Evolutionary conservation across 2,888 invertebrate genomes (phyloP), one percentile per base, ranked within the genome.

Genomic region (Alcis repandata): DNA sequence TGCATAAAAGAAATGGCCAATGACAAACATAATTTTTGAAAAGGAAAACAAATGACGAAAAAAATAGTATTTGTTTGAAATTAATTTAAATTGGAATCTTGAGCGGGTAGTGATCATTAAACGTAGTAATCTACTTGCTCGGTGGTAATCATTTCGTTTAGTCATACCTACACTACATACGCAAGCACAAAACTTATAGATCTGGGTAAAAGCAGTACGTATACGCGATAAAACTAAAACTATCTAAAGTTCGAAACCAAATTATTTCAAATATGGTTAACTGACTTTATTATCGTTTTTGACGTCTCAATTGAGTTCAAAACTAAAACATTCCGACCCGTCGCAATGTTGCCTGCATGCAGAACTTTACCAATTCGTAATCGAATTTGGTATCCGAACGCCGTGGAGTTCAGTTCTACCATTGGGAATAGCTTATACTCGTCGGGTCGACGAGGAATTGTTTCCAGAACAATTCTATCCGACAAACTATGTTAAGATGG

Each of bases 401-500:
- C 60, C 52, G 41, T 56, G 27, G 41, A 58, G 27, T 6, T 2
- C 27, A 27, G 53, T 52, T 61, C 53, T 48, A 36, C 62, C 63
- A 49, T 45, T 20, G 63, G 52, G 57, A 59, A 67, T 67, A 64
- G 54, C 52, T 68, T 49, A 59, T 59, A 67, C 32, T 60, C 27
- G 54, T 27, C 36, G 45, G 59, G 61, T 48, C 58, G 49, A 63
- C 59, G 56, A 63, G 54, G 63, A 63, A 65, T 72, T 72, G 68
- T 68, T 70, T 59, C 45, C 19, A 57, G 43, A 56, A 45, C 57
- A 61, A 67, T 56, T 51, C 63, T 63, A 19, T 48, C 19, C 32
- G 46, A 36, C 46, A 58, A 58, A 52, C 59, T 49, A 51, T 57
- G 33, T 60, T 48, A 13, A 46, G 52, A 49, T 51, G 19, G 38